Percentiles rank a stretch among this genome's conserved stretches.
Evolutionary conservation across 2,888 invertebrate species (phyloP).

Genomic region (Thecophora atra): DNA sequence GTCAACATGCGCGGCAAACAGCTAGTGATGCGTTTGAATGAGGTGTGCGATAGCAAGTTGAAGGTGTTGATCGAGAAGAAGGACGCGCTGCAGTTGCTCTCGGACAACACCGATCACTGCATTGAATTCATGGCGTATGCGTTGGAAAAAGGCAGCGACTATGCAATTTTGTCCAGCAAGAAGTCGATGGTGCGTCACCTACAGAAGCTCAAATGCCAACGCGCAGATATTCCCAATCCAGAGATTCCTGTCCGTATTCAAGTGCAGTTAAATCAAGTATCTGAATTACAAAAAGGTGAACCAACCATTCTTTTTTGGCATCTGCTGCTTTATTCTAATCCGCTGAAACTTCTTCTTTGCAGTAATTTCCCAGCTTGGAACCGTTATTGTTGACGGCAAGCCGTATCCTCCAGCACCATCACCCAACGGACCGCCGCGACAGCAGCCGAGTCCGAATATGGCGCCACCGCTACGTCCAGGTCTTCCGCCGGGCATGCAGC

Average conservation of each 20-base stretch:
- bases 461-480: constrained; percentile 63
- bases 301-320: neutral
- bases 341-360: constrained; percentile 45
- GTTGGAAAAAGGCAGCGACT: constrained; percentile 82
- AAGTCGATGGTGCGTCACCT: constrained; percentile 79
- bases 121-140: constrained; percentile 84
- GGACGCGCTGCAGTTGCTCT: constrained; percentile 81
- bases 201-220: constrained; percentile 81
- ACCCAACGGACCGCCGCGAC: constrained; percentile 61
- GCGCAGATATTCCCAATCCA: constrained; percentile 89
- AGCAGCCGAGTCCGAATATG: constrained; percentile 65
- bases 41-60: constrained; percentile 78
- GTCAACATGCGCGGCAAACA: constrained; percentile 86
- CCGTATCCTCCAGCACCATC: constrained; percentile 73
- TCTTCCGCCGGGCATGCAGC: constrained; percentile 61
- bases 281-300: constrained; percentile 79
- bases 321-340: constrained; percentile 1
- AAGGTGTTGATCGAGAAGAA: constrained; percentile 86
- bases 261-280: constrained; percentile 81
- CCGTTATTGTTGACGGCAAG: constrained; percentile 85
- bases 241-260: constrained; percentile 87
- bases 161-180: constrained; percentile 85
- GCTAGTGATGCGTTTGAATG: constrained; percentile 80
- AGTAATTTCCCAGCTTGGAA: constrained; percentile 82
- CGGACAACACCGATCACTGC: constrained; percentile 88